phyloP scores from a whole-genome alignment of 2,113 vertebrate genomes.

The Vulpes vulpes region DNA sequence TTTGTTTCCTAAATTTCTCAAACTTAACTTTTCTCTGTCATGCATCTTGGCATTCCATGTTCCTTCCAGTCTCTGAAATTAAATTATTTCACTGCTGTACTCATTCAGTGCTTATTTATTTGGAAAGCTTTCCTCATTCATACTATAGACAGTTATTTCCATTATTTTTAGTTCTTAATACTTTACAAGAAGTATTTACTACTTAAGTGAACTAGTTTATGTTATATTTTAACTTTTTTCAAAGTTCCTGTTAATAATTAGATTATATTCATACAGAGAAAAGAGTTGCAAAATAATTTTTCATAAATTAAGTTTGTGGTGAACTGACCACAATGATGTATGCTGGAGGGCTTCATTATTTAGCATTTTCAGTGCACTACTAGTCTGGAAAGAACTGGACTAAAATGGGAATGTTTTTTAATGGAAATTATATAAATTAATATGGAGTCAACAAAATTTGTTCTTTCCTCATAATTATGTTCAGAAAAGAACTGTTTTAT shows the following conservation, averaged over 20 bases:
- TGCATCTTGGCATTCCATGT: neutral
- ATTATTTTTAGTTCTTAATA: neutral
- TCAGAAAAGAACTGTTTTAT: neutral
- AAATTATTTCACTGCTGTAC: neutral
- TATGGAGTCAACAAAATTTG: neutral
- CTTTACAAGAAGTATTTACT: neutral
- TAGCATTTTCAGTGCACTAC: neutral
- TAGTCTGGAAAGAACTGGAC: neutral
- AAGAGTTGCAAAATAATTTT: neutral
- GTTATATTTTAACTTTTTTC: neutral
- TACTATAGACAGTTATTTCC: neutral
- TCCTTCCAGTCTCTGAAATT: neutral
- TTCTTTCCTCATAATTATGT: neutral
- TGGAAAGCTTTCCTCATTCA: neutral
- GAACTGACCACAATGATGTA: neutral
- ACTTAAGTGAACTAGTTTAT: neutral
- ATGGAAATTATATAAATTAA: constrained; percentile 13
- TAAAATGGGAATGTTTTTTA: neutral
- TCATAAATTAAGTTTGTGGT: neutral
- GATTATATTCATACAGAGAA: neutral
- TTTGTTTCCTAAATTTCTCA: neutral
- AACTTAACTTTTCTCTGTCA: neutral
- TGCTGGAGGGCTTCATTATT: neutral
- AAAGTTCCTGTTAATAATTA: neutral
- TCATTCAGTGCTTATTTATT: neutral